These are phyloP conservation scores for Sebastes matsubarae DNA, from an alignment of 2,797 vertebrate genomes.

Conservation along the genomic window DNA sequence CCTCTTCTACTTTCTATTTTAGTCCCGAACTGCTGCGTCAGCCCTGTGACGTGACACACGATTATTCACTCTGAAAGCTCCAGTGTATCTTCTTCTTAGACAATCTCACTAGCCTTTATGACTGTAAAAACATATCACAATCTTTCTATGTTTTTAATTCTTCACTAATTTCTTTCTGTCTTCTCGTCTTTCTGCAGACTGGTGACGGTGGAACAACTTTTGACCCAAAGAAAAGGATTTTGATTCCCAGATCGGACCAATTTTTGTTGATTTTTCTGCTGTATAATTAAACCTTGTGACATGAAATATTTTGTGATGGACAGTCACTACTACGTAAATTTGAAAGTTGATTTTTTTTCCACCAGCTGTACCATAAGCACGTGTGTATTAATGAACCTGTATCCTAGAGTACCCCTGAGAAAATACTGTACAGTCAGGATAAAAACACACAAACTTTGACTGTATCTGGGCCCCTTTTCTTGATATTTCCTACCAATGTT, in stretches of 20 bases:
- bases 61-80: not conserved
- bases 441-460: too few species aligned
- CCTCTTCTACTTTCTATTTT: not conserved
- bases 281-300: not conserved
- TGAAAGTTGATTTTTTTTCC: not conserved
- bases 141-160: not conserved
- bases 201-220: not conserved
- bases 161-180: constrained; percentile 31
- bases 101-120: not conserved
- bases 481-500: not conserved
- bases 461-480: not conserved
- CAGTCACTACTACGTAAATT: not conserved
- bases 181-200: constrained; percentile 50
- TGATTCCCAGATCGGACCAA: not conserved
- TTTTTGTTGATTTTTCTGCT: not conserved
- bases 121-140: not conserved
- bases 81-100: not conserved
- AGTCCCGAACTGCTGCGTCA: constrained; percentile 44
- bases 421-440: not conserved
- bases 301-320: not conserved
- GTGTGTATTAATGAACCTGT: too few species aligned
- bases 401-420: not conserved
- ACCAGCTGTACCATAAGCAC: not conserved
- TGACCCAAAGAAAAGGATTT: not conserved
- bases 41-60: not conserved